Evolutionary conservation across 2,888 invertebrate genomes (phyloP), one percentile per base, ranked within the genome.

Genomic region (Drosophila nigritarsus): DNA sequence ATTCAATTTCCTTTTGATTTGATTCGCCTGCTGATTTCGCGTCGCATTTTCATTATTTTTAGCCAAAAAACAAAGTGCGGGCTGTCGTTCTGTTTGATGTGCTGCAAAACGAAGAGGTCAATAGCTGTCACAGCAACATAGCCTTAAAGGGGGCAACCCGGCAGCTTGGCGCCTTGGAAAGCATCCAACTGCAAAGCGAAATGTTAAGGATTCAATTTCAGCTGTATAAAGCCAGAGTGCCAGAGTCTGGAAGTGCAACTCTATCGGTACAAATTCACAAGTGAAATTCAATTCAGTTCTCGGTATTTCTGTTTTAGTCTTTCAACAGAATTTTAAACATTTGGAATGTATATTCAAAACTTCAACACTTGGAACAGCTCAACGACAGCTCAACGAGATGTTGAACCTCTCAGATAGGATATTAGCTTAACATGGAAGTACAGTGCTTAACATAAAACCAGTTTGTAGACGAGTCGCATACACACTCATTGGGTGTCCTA

Each of bases 1-100:
- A 84, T 85, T 85, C 89, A 81, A 89, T 89, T 85, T 85, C 80
- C 87, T 89, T 72, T 70, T 58, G 60, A 82, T 80, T 80, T 73
- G 83, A 73, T 80, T 77, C 81, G 71, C 53, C 49, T 65, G 48
- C 58, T 61, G 58, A 64, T 73, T 76, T 69, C 56, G 69, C 60
- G 64, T 72, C 60, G 69, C 56, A 63, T 70, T 71, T 75, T 79
- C 67, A 77, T 72, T 73, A 74, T 66, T 82, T 81, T 63, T 60
- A 72, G 74, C 59, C 68, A 55, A 77, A 74, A 69, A 56, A 55
- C 68, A 65, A 62, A 18, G n/a, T 15, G 15, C 30, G 15, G 49
- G 34, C 30, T 45, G 34, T n/a, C 54, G 29, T 36, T 27, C 51
- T 36, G 36, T 36, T 59, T 49, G 36, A 60, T 30, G 60, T 27